Base-by-base conservation (phyloP, 2,113 vertebrate genomes). In the Dendropsophus ebraccatus region DNA sequence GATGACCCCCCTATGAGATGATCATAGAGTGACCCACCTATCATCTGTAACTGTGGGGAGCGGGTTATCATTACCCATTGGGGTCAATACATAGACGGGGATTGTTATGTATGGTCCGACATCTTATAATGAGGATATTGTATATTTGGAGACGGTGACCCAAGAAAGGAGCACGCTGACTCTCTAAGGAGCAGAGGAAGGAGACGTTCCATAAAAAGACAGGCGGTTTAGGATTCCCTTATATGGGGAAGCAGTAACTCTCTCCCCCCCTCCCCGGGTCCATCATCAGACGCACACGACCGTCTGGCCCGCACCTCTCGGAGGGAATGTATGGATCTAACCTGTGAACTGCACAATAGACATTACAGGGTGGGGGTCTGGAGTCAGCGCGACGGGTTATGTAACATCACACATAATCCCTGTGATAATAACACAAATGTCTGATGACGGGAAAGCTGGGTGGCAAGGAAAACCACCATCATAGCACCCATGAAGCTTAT, bases 171-270 rank as follows among this genome's bases (percentile, higher is more conserved):
- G 11, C 14, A n/a, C 56, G 17, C 35, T n/a, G 78, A 11, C 52
- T 81, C 52, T 80, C 54, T 28, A 60, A 25, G 73, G 58, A 76
- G 73, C 11, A 25, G 14, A 76, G 72, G 58, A 73, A 85, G 41
- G 49, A 77, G 83, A 77, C 69, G 73, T 49, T 78, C 84, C 84
- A 79, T 85, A 85, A 79, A 85, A 85, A 85, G 84, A 85, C 47
- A 69, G 45, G 25, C 47, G 74, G 30, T 74, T 77, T 16, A 85
- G 73, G 62, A 79, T 85, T 78, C 50, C 84, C 84, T 69, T 79
- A 79, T 85, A 85, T 79, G 84, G 84, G 84, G 83, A 77, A 25
- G 75, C 62, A 65, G 41, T 21, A 35, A 49, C 35, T 19, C 17
- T 75, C 37, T 52, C 6, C 41, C 45, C 37, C 41, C 23, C 73